phyloP scores from a whole-genome alignment of 2,113 vertebrate genomes.

The Camarhynchus parvulus region DNA sequence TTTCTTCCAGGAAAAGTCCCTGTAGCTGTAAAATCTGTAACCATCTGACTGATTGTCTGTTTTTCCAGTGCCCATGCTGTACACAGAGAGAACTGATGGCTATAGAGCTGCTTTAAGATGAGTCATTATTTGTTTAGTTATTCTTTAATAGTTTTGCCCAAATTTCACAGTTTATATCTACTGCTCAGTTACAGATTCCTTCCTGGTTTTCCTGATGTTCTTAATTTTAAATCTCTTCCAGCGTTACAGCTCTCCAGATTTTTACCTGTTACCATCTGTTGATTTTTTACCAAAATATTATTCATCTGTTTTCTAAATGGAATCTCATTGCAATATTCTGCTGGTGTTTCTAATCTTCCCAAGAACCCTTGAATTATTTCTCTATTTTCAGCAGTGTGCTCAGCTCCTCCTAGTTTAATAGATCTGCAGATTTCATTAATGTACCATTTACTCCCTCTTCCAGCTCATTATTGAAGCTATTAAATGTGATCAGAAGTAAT shows the following conservation, averaged over 20 bases:
- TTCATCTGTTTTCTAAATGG: conserved; percentile 32
- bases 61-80: not conserved
- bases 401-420: conserved; percentile 71
- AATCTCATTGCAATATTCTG: conserved; percentile 46
- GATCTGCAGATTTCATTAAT: conserved; percentile 73
- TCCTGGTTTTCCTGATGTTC: not conserved
- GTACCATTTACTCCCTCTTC: conserved; percentile 68
- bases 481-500: conserved; percentile 68
- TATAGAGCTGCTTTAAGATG: conserved; percentile 7
- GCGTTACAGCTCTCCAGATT: not conserved
- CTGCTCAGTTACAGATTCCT: not conserved
- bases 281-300: conserved; percentile 4
- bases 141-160: not conserved
- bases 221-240: not conserved
- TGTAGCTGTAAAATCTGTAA: not conserved
- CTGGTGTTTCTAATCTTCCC: conserved; percentile 40
- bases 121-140: not conserved
- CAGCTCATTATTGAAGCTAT: conserved; percentile 69
- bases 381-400: conserved; percentile 46
- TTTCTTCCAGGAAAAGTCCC: not conserved
- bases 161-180: not conserved
- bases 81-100: not conserved
- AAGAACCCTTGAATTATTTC: conserved; percentile 57
- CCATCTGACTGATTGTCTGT: not conserved
- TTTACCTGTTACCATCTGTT: conserved; percentile 1